phyloP scores from a whole-genome alignment of 2,888 invertebrate species.

The Leistus spinibarbis region DNA sequence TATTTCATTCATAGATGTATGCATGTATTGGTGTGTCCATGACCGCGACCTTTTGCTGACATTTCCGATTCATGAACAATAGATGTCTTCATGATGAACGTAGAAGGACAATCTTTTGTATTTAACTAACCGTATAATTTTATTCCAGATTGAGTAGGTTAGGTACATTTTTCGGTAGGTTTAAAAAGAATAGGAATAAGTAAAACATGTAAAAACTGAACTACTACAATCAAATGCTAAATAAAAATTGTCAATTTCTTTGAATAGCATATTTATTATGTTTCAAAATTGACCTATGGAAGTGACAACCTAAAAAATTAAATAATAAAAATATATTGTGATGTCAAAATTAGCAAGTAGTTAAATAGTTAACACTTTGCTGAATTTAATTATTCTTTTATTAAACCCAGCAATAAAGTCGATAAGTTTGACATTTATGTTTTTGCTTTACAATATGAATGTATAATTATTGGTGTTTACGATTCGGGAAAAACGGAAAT shows the following conservation, averaged over 20 bases:
- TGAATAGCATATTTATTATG: no score
- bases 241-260: no score
- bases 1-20: neutral
- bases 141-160: neutral
- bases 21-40: neutral
- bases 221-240: no score
- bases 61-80: conserved; percentile 17
- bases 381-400: neutral
- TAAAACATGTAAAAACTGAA: no score
- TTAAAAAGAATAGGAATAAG: no score
- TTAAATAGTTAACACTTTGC: neutral
- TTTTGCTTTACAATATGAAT: neutral
- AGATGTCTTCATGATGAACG: neutral
- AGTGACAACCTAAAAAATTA: neutral
- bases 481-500: no score
- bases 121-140: conserved; percentile 14
- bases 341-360: neutral
- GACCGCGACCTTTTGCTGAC: conserved; percentile 11
- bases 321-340: neutral
- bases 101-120: conserved; percentile 7
- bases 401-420: neutral
- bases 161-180: neutral
- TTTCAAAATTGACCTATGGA: no score
- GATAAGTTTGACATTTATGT: neutral
- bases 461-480: neutral